A percentile compares a stretch with the other conserved stretches of the same genome.
phyloP scores from a whole-genome alignment of 2,797 vertebrate genomes.

The Eleutherodactylus coqui region DNA sequence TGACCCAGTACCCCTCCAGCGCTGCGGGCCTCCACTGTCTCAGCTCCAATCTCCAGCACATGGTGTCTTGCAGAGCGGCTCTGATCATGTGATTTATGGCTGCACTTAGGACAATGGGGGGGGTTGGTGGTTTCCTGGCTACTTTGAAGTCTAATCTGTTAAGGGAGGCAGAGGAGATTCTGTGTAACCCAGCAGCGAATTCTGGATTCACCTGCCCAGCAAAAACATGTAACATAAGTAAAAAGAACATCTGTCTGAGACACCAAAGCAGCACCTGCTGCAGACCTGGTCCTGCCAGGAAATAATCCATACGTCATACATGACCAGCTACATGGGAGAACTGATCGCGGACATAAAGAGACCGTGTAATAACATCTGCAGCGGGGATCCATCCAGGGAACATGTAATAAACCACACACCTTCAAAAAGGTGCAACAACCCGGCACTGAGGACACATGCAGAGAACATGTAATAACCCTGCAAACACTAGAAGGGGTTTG shows the following conservation, averaged over 20 bases:
- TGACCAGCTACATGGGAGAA: no score
- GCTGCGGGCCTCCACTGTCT: background rate
- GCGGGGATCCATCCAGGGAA: background rate
- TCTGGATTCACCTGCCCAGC: background rate
- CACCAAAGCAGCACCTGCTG: background rate
- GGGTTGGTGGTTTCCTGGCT: background rate
- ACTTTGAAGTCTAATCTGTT: conserved; percentile 23
- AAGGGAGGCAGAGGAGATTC: background rate
- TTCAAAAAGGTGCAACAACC: background rate
- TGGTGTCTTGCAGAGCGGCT: background rate
- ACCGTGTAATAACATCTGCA: no score
- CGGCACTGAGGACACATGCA: background rate
- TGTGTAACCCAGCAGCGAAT: background rate
- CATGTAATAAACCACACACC: background rate
- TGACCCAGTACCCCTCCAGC: fast-evolving
- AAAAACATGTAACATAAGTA: background rate
- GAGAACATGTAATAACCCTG: background rate
- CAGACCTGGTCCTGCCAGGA: no score
- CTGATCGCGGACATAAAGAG: no score
- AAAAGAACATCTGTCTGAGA: background rate
- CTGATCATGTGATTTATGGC: conserved; percentile 6
- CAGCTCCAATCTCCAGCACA: background rate
- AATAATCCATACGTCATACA: no score
- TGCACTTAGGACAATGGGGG: background rate
- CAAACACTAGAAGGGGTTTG: no score